Evolutionary conservation across 64 coral and sea anemone species (phyloP).

Genomic region (Acropora tenuis): DNA sequence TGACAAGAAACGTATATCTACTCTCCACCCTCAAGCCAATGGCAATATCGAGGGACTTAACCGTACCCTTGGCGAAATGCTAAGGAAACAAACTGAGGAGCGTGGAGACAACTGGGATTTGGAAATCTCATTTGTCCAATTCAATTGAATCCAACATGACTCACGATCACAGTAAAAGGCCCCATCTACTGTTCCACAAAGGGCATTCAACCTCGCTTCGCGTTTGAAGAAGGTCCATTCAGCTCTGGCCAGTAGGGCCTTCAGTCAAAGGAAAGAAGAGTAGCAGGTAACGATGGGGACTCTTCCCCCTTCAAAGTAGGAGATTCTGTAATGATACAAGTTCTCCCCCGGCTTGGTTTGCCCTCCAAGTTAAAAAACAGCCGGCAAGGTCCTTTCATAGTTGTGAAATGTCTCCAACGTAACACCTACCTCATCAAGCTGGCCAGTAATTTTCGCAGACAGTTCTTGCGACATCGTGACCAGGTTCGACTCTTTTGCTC

Average conservation of each 20-base stretch:
- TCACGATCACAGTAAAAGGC: conserved; percentile 15
- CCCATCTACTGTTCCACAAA: not conserved
- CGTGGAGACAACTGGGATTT: conserved; percentile 50
- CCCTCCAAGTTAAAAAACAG: not conserved
- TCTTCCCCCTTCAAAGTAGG: not conserved
- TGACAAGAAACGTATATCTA: conserved; percentile 62
- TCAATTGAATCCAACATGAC: conserved; percentile 45
- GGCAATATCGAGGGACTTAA: conserved; percentile 60
- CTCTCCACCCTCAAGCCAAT: conserved; percentile 53
- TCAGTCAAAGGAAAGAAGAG: too few relatives aligned
- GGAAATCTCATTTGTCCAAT: conserved; percentile 44
- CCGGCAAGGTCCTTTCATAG: not conserved
- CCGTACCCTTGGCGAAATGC: conserved; percentile 41
- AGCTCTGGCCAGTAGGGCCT: too few relatives aligned
- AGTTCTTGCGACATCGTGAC: not conserved
- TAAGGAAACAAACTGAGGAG: not conserved
- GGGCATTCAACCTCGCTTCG: too few relatives aligned
- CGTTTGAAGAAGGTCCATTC: too few relatives aligned
- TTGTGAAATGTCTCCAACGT: not conserved
- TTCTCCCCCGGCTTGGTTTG: not conserved
- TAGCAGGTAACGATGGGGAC: not conserved
- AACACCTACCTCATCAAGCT: not conserved
- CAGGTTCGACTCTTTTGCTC: not conserved
- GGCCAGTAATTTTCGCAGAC: not conserved
- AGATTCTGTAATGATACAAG: not conserved